Conservation (phyloP, 2,113 vertebrate species). For the Thunnus maccoyii region DNA sequence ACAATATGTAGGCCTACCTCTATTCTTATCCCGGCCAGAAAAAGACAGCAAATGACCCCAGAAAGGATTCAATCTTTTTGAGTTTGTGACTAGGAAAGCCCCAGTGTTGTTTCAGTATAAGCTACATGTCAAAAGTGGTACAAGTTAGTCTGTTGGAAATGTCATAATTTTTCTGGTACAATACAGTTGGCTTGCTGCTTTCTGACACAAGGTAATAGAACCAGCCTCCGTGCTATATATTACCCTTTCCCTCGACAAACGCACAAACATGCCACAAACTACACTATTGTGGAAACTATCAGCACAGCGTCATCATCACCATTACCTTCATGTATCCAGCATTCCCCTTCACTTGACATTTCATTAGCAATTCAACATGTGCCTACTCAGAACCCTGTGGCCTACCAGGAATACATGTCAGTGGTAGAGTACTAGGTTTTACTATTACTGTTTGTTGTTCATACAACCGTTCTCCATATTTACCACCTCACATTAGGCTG, state of each 20-base stretch:
- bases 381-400: conserved; percentile 31
- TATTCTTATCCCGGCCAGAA: neutral
- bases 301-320: conserved; percentile 56
- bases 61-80: conserved; percentile 26
- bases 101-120: conserved; percentile 18
- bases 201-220: conserved; percentile 42
- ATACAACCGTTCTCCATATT: conserved; percentile 23
- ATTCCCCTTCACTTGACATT: conserved; percentile 59
- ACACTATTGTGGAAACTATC: conserved; percentile 51
- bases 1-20: conserved; percentile 16
- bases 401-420: conserved; percentile 58
- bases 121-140: neutral
- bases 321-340: conserved; percentile 55
- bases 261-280: conserved; percentile 43
- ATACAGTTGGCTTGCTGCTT: conserved; percentile 25
- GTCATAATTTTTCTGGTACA: conserved; percentile 10
- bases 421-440: conserved; percentile 18
- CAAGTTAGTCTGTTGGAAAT: conserved; percentile 1
- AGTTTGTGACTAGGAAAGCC: conserved; percentile 37
- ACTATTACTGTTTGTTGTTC: conserved; percentile 38
- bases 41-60: neutral
- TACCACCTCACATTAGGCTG: neutral
- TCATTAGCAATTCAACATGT: conserved; percentile 57
- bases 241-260: conserved; percentile 38
- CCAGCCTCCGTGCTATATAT: conserved; percentile 25